A percentile compares a stretch with the other conserved stretches of the same genome.
phyloP scores from a whole-genome alignment of 2,113 vertebrate genomes.

The Pogonocichla stellata region DNA sequence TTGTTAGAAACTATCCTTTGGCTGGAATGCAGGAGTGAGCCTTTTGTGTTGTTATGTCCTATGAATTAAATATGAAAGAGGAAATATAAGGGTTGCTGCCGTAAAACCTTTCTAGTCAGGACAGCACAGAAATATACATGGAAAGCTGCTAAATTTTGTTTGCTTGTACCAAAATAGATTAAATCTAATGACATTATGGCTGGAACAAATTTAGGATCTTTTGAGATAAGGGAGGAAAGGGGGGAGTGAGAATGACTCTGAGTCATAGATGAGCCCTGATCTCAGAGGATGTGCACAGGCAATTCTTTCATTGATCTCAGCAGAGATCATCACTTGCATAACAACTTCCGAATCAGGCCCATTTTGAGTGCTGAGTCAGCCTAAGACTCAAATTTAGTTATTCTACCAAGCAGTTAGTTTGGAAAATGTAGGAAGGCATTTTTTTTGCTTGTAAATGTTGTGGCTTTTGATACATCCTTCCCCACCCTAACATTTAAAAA shows the following conservation, averaged over 20 bases:
- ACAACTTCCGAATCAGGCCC: neutral
- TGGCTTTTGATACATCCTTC: neutral
- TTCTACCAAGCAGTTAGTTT: neutral
- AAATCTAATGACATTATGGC: neutral
- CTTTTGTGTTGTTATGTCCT: neutral
- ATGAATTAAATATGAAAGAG: neutral
- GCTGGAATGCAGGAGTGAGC: neutral
- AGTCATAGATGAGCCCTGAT: constrained; percentile 51
- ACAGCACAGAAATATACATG: neutral
- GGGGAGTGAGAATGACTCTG: constrained; percentile 36
- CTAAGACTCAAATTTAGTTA: neutral
- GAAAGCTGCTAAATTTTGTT: neutral
- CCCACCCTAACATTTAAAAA: neutral
- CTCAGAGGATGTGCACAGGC: neutral
- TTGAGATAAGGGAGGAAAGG: constrained; percentile 28
- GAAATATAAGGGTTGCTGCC: neutral
- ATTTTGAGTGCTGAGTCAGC: constrained; percentile 35
- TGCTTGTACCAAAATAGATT: neutral
- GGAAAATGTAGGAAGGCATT: neutral
- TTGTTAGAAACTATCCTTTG: neutral
- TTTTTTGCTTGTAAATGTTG: neutral
- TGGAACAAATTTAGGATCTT: constrained; percentile 12
- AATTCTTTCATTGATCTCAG: constrained; percentile 28
- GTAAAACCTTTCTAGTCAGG: neutral
- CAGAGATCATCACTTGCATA: constrained; percentile 25